phyloP scores from a whole-genome alignment of 2,888 invertebrate species.

The Urechis unicinctus region DNA sequence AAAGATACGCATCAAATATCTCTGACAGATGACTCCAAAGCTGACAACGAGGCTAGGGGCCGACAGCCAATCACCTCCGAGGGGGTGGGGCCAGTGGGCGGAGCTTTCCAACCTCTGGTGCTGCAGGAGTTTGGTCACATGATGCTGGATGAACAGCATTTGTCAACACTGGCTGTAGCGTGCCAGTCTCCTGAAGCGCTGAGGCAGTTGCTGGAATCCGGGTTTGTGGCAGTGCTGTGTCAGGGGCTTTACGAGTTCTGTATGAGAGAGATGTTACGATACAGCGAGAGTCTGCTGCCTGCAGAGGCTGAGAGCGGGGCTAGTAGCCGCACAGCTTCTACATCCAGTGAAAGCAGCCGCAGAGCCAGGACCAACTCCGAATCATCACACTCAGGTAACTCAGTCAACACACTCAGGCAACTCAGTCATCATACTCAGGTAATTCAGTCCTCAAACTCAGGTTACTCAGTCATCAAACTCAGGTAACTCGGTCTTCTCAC shows the following conservation, averaged over 20 bases:
- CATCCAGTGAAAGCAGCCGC: too few species aligned
- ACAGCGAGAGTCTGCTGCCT: slow-evolving; percentile 22
- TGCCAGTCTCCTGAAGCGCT: slow-evolving; percentile 75
- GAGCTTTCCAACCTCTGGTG: slow-evolving; percentile 17
- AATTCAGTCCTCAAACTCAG: too few species aligned
- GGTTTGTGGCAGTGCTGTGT: slow-evolving; percentile 55
- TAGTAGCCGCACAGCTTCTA: too few species aligned
- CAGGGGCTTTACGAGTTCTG: slow-evolving; percentile 46
- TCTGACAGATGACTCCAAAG: slow-evolving; percentile 40
- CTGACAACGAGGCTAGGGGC: slow-evolving; percentile 26
- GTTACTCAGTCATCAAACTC: too few species aligned
- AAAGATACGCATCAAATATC: slow-evolving; percentile 7
- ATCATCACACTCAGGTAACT: too few species aligned
- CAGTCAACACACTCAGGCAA: too few species aligned
- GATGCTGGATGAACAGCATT: slow-evolving; percentile 52
- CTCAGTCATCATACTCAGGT: too few species aligned
- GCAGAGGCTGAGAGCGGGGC: too few species aligned
- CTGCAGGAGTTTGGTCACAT: slow-evolving; percentile 35
- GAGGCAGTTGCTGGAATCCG: slow-evolving; percentile 69
- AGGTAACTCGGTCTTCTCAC: too few species aligned
- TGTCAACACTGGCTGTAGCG: slow-evolving; percentile 71
- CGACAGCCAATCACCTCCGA: neutral
- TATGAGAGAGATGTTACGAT: slow-evolving; percentile 33
- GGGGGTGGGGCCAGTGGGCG: slow-evolving; percentile 4
- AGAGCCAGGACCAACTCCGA: too few species aligned